phyloP scores from a whole-genome alignment of 2,113 vertebrate genomes.

The Chlamydotis undulata region DNA sequence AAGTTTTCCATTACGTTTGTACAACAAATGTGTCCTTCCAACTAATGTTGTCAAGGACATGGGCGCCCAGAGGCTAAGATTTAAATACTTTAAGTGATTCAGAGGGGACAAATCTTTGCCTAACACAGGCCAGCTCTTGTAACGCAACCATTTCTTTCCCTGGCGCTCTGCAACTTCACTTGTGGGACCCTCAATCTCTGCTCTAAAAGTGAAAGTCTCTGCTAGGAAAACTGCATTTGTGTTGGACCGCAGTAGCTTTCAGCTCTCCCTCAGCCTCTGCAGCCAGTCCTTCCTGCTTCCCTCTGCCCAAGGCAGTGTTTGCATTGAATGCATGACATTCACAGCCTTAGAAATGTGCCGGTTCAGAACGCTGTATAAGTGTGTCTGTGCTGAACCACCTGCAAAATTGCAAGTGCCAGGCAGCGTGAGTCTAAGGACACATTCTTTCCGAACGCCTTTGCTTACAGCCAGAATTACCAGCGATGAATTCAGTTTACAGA shows the following conservation, averaged over 20 bases:
- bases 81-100: neutral
- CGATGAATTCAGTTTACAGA: neutral
- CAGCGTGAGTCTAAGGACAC: neutral
- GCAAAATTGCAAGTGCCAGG: neutral
- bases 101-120: neutral
- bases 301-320: neutral
- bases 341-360: neutral
- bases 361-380: neutral
- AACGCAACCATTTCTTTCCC: neutral
- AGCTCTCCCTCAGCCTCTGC: neutral
- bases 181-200: neutral
- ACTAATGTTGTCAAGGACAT: neutral
- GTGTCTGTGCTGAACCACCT: neutral
- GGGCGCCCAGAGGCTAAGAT: conserved; percentile 17
- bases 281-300: neutral
- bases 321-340: neutral
- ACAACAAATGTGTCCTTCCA: conserved; percentile 34
- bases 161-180: neutral
- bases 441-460: neutral
- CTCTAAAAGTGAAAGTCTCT: neutral
- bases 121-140: neutral
- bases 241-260: neutral
- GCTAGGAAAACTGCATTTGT: neutral
- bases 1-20: conserved; percentile 28
- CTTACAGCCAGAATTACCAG: neutral